A percentile compares a stretch with the other conserved stretches of the same genome.
These are phyloP conservation scores for Apodemus speciosus DNA, from an alignment of 2,113 vertebrate genomes.

Conservation along the genomic window DNA sequence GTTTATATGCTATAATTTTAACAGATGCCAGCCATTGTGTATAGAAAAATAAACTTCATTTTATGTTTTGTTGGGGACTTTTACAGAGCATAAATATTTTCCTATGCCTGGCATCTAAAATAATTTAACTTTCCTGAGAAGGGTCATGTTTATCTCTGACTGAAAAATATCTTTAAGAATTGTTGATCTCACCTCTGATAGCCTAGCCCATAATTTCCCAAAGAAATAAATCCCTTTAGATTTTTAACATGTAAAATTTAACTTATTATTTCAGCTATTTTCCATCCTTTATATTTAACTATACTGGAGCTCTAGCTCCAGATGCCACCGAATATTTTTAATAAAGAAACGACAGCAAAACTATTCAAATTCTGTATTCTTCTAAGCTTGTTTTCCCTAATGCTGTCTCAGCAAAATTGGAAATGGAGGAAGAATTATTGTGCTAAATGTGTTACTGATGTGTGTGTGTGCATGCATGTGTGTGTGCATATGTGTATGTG, in stretches of 20 bases:
- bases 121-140: constrained; percentile 8
- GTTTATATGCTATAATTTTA: background rate
- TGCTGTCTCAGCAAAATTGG: constrained; percentile 21
- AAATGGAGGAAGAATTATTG: background rate
- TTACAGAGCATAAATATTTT: background rate
- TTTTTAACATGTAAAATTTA: background rate
- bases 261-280: background rate
- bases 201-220: background rate
- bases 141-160: background rate
- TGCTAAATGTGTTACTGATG: background rate
- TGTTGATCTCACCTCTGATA: constrained; percentile 11
- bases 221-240: constrained; percentile 3
- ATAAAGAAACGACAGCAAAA: background rate
- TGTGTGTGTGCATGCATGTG: background rate
- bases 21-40: background rate
- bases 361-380: constrained; percentile 21
- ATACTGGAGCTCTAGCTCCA: background rate
- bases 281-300: constrained; percentile 23
- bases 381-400: background rate
- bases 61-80: background rate
- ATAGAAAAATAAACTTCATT: background rate
- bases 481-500: background rate
- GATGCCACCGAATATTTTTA: background rate
- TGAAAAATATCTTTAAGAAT: constrained; percentile 1
- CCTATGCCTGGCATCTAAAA: background rate